Base-by-base conservation (phyloP, 35 echinoderm and acorn worm species). In the Heliocidaris tuberculata region DNA sequence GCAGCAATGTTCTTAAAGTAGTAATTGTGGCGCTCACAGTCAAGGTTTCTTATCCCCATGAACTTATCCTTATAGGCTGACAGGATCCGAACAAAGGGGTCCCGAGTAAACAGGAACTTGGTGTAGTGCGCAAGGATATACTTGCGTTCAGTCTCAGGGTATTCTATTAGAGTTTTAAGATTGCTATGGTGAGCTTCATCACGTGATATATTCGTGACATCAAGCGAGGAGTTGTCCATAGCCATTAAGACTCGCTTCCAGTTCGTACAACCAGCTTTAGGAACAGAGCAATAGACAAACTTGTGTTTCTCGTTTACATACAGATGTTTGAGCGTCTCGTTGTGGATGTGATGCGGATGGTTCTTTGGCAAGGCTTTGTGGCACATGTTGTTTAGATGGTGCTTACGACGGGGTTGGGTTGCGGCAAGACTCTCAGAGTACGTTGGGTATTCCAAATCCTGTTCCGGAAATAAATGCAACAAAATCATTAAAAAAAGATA, bases 191-290 rank as follows among this genome's bases (percentile, higher is more conserved):
- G 98, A 30, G 97, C 95, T 93, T 96, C 96, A 9, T 97, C 95
- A 16, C 96, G 97, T 0, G 98, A 97, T 15, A 99, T 85, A 12
- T 52, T 92, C 11, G 93, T 94, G 8, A 99, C 95, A 47, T 29
- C 61, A 7, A 95, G 93, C 50, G 86, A 88, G 29, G 97, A 88
- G 16, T 95, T 96, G 5, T 97, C 92, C 0, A 99, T 94, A 0
- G 95, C 94, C 96, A 97, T 95, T 48, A 97, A 30, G 35, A 99
- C 95, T 48, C 98, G 93, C 88, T 97, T 99, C 98, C 98, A 99
- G 88, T 99, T 97, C 48, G 95, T 98, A 85, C 97, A 96, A 5
- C 97, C 97, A 9, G 95, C 97, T 86, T 98, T 98, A 13, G 97
- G 97, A 15, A 98, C 95, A 21, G 91, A 49, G 32, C 91, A 93